These are phyloP conservation scores for Odontomyia ornata DNA, from an alignment of 2,888 invertebrate species.

Conservation along the genomic window DNA sequence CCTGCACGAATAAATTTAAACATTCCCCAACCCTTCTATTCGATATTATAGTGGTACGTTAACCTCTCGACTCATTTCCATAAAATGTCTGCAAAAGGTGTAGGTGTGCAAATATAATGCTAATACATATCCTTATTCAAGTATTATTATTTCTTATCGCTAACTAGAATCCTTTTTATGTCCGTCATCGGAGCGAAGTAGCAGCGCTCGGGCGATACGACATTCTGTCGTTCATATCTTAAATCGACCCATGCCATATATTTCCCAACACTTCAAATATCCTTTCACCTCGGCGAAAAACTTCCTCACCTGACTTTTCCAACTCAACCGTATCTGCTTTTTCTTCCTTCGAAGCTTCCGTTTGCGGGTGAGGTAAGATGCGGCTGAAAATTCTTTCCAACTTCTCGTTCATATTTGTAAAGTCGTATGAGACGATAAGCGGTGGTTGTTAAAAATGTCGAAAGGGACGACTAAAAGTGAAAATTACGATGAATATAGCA, in stretches of 20 bases:
- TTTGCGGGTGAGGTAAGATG: not conserved
- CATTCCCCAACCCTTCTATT: not conserved
- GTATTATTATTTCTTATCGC: conserved; percentile 31
- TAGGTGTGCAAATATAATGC: conserved; percentile 12
- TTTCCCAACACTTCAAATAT: not conserved
- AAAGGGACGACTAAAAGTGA: not conserved
- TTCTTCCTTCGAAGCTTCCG: not conserved
- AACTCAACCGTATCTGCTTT: not conserved
- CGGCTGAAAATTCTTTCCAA: not conserved
- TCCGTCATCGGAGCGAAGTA: not conserved
- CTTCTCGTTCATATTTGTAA: not conserved
- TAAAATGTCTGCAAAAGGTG: conserved; percentile 15
- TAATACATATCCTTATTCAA: conserved; percentile 26
- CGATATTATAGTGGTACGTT: not conserved
- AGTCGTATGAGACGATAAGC: not conserved
- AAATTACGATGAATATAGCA: conserved; percentile 21
- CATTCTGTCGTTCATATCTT: not conserved
- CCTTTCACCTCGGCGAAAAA: not conserved
- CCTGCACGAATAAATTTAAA: not conserved
- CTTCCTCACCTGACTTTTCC: not conserved
- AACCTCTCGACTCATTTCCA: conserved; percentile 15
- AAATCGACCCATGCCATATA: not conserved
- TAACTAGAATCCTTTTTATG: conserved; percentile 32
- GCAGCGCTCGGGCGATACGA: no score
- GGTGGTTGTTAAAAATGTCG: not conserved